phyloP scores from a whole-genome alignment of 1,140 invertebrate species.

The Schlechtendalia chinensis region DNA sequence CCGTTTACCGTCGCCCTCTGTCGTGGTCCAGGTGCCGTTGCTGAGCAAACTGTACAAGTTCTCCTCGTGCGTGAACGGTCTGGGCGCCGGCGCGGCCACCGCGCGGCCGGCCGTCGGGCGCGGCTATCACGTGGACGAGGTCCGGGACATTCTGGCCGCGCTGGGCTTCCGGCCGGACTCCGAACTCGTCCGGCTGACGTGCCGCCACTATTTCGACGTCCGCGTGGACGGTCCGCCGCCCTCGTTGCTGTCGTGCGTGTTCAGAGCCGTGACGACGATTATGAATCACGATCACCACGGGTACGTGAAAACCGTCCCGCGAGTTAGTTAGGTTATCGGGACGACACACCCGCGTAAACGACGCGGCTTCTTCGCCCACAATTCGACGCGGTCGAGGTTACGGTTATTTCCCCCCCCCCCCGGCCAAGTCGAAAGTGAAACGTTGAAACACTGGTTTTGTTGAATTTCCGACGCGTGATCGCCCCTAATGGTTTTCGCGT shows the following conservation, averaged over 20 bases:
- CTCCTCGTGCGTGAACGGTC: background rate
- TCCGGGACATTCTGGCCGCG: constrained; percentile 10
- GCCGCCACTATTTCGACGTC: constrained; percentile 14
- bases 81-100: background rate
- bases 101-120: background rate
- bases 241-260: constrained; percentile 1
- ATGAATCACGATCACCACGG: background rate
- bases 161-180: background rate
- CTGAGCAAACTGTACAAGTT: background rate
- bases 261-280: background rate
- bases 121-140: background rate
- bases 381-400: too few species aligned
- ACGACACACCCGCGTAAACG: too few species aligned
- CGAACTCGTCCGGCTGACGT: background rate
- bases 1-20: background rate
- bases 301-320: too few species aligned
- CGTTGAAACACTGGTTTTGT: too few species aligned
- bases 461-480: too few species aligned
- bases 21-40: background rate
- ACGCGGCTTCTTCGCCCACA: too few species aligned
- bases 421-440: too few species aligned
- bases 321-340: too few species aligned
- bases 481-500: too few species aligned
- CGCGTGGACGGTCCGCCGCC: background rate
- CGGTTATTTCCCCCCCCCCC: too few species aligned